Evolutionary conservation across 2,113 vertebrate genomes (phyloP), one percentile per base, ranked within the genome.

Genomic region (Falco punctatus): DNA sequence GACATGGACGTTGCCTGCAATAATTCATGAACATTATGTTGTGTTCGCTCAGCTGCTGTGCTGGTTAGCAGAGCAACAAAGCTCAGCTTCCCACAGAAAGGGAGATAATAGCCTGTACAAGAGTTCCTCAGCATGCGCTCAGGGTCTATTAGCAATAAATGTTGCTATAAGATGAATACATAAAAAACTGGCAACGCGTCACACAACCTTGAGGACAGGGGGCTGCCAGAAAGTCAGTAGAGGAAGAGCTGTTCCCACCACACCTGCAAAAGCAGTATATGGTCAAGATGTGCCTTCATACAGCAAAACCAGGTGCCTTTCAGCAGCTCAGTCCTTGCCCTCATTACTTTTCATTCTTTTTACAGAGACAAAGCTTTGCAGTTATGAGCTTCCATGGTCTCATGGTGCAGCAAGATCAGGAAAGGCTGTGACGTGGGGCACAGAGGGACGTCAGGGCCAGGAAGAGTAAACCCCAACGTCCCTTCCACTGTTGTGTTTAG

Each of bases 1-100:
- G 73, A 93, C 52, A 61, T 1, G 55, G 82, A 87, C 1, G 0
- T 55, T 64, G 64, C 44, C 77, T 72, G 80, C 77, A 96, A 90
- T 95, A 94, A 93, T 81, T 96, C 88, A 95, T 57, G 61, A 94
- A 59, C 30, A 49, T 93, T 67, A 67, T n/a, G 42, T 28, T 87
- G 69, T 44, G 52, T 52, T 89, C 58, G 3, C 27, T 71, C 61
- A 75, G 90, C 83, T 94, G 92, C 91, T 83, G 33, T 71, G 75
- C 65, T 52, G 90, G 72, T 84, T 86, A 92, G 69, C 55, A 71
- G 44, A 65, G 59, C 57, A 88, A 81, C 66, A 71, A 78, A 92
- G 75, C 48, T 71, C 85, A 64, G 42, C 65, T 92, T 93, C 69
- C 69, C 86, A 55, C 3, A 79, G 44, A 74, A 96, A 89, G 44